phyloP scores from a whole-genome alignment of 2,888 invertebrate species.

The Molorchus minor region DNA sequence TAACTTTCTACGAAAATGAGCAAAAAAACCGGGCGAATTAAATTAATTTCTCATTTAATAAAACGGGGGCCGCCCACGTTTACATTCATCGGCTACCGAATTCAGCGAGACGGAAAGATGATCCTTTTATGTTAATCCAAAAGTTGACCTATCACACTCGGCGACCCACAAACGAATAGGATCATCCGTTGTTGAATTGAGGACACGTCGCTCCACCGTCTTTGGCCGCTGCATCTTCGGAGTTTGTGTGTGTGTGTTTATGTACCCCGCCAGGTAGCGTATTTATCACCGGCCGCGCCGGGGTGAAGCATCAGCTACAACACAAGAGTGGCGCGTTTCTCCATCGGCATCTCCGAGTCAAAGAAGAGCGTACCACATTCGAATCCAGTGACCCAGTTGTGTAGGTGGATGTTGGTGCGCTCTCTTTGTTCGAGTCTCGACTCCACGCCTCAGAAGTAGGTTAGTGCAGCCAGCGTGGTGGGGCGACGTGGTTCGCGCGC shows the following conservation, averaged over 20 bases:
- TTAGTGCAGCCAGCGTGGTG: conserved; percentile 57
- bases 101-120: conserved; percentile 3
- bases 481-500: conserved; percentile 21
- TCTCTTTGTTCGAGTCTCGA: conserved; percentile 54
- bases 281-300: not conserved
- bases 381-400: conserved; percentile 59
- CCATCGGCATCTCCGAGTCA: conserved; percentile 3
- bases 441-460: conserved; percentile 57
- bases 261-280: not conserved
- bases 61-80: not conserved
- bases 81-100: not conserved
- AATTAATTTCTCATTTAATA: not conserved
- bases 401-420: conserved; percentile 57
- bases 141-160: conserved; percentile 12
- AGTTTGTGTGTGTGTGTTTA: too few relatives aligned
- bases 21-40: not conserved
- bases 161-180: conserved; percentile 45
- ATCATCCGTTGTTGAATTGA: conserved; percentile 42
- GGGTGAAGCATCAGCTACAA: conserved; percentile 7
- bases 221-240: too few relatives aligned
- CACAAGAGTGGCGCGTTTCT: conserved; percentile 1
- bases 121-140: conserved; percentile 10
- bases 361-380: conserved; percentile 22
- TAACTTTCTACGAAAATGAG: too few relatives aligned
- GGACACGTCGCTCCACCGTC: conserved; percentile 20